Conservation (phyloP, 2,888 invertebrate species). For the Lepeophtheirus nordmannii region DNA sequence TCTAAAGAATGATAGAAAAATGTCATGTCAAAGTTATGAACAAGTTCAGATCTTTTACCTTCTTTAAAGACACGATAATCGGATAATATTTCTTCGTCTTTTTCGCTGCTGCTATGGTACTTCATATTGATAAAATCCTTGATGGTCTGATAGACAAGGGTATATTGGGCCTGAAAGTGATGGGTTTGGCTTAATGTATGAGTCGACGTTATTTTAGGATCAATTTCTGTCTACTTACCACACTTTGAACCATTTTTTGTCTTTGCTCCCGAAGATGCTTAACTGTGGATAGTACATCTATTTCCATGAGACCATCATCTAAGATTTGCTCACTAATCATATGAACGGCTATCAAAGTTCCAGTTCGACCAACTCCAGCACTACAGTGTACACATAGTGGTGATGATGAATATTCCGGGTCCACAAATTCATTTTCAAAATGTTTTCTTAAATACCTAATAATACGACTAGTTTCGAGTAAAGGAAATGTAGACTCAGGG, state of each 20-base stretch:
- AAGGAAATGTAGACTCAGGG: conserved; percentile 4
- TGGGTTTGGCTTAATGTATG: background rate
- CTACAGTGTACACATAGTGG: conserved; percentile 11
- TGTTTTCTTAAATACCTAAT: background rate
- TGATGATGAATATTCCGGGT: background rate
- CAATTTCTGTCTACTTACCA: background rate
- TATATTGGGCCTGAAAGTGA: conserved; percentile 10
- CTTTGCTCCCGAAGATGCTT: conserved; percentile 7
- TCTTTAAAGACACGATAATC: background rate
- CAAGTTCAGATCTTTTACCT: background rate
- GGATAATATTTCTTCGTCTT: background rate
- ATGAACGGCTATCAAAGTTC: conserved; percentile 7
- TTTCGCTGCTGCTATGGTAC: background rate
- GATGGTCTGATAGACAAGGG: background rate
- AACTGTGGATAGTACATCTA: conserved; percentile 5
- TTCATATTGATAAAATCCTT: conserved; percentile 19
- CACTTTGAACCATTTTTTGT: conserved; percentile 10
- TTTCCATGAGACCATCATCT: background rate
- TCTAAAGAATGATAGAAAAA: background rate
- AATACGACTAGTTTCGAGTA: background rate
- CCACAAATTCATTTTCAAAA: background rate
- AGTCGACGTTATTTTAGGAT: too few species aligned
- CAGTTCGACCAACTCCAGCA: conserved; percentile 11
- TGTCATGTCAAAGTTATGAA: background rate
- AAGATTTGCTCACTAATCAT: background rate